Percentiles rank a stretch among this genome's conserved stretches.
These are phyloP conservation scores for Colletes latitarsis DNA, from an alignment of 1,140 invertebrate genomes.

Conservation along the genomic window DNA sequence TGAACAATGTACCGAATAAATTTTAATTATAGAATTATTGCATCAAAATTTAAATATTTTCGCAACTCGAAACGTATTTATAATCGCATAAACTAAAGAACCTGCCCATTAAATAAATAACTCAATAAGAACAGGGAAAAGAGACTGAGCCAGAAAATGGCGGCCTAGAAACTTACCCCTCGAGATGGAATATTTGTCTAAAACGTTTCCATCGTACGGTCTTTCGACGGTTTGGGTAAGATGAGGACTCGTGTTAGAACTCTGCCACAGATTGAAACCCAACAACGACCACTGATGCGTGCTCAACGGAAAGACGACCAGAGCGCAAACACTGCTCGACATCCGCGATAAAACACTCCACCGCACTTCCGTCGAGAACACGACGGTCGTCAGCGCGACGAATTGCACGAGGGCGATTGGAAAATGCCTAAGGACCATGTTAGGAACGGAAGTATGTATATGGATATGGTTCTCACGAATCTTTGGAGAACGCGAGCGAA, in stretches of 20 bases:
- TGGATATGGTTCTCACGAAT: neutral
- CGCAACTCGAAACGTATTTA: too few species aligned
- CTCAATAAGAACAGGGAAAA: neutral
- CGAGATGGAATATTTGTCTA: constrained; percentile 23
- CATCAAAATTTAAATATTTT: too few species aligned
- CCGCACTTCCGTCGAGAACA: neutral
- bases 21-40: too few species aligned
- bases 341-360: constrained; percentile 5
- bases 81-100: too few species aligned
- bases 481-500: constrained; percentile 22
- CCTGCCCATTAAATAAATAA: too few species aligned
- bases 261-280: constrained; percentile 44
- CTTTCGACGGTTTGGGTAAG: neutral
- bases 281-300: constrained; percentile 55
- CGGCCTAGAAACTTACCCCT: constrained; percentile 41
- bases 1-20: too few species aligned
- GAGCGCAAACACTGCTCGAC: constrained; percentile 23
- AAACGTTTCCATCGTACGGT: constrained; percentile 12
- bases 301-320: constrained; percentile 42
- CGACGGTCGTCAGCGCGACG: neutral
- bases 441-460: neutral
- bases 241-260: too few species aligned
- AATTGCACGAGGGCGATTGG: neutral
- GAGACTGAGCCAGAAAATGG: too few species aligned
- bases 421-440: constrained; percentile 11